Conservation (phyloP, 2,888 invertebrate genomes). For the Aromia moschata region DNA sequence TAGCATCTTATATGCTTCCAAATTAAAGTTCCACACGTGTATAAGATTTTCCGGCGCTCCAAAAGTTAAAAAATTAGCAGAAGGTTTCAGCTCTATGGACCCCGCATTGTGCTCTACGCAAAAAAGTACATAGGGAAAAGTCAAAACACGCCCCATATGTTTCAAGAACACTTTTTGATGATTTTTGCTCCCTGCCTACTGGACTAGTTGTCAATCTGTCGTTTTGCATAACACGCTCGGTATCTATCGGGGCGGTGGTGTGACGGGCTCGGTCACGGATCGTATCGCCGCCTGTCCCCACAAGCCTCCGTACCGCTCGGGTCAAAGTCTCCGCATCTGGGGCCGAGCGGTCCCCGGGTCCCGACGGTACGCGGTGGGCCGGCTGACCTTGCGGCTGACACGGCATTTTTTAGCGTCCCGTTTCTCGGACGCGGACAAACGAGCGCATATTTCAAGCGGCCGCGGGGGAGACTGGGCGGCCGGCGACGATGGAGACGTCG, state of each 20-base stretch:
- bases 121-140: too few relatives aligned
- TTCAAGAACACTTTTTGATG: too few relatives aligned
- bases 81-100: too few relatives aligned
- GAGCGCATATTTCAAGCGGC: slow-evolving; percentile 51
- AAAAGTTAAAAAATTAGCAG: too few relatives aligned
- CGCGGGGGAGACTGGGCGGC: slow-evolving; percentile 6
- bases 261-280: slow-evolving; percentile 12
- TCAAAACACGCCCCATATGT: too few relatives aligned
- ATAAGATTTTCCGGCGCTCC: too few relatives aligned
- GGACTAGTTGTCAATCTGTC: slow-evolving; percentile 5
- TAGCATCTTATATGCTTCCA: too few relatives aligned
- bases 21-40: too few relatives aligned
- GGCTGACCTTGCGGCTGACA: slow-evolving; percentile 51
- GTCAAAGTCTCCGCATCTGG: slow-evolving; percentile 21
- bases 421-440: slow-evolving; percentile 49
- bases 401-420: slow-evolving; percentile 51
- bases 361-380: slow-evolving; percentile 27
- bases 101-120: too few relatives aligned
- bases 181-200: too few relatives aligned
- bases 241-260: too few relatives aligned
- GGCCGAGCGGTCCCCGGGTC: too few relatives aligned
- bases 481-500: neutral
- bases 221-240: slow-evolving; percentile 13
- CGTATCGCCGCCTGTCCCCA: slow-evolving; percentile 17
- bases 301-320: slow-evolving; percentile 9